Evolutionary conservation across 2,113 vertebrate genomes (phyloP).

Genomic region (Pipra filicauda): DNA sequence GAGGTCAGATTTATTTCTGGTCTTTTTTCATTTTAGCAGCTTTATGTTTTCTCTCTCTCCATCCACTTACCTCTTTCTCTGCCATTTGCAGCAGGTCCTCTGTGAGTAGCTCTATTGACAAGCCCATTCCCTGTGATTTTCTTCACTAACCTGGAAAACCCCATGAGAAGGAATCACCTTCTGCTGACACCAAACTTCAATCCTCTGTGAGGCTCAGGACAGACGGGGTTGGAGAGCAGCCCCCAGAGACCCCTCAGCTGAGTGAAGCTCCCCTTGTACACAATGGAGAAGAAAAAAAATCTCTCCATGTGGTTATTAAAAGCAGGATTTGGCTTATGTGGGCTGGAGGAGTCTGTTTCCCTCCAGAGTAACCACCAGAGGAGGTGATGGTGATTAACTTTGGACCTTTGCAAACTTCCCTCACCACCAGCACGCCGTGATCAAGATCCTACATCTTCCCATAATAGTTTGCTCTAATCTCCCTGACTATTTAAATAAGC

Average conservation of each 20-base stretch:
- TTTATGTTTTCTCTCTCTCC: neutral
- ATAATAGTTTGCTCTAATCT: neutral
- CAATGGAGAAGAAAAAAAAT: neutral
- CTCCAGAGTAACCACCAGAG: neutral
- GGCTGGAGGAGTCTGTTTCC: neutral
- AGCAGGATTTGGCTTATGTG: neutral
- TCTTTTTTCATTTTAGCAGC: constrained; percentile 30
- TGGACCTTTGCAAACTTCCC: neutral
- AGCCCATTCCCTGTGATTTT: neutral
- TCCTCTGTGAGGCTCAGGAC: neutral
- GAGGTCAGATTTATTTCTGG: neutral
- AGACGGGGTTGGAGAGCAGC: neutral
- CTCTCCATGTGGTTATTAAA: neutral
- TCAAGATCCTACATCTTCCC: neutral
- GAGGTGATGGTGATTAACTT: neutral
- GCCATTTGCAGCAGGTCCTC: neutral
- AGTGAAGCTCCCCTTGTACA: neutral
- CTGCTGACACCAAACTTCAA: neutral
- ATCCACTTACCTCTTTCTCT: neutral
- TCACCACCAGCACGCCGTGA: neutral
- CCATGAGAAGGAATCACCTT: neutral
- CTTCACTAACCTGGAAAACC: neutral
- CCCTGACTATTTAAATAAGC: neutral
- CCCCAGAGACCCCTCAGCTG: neutral
- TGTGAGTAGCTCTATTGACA: neutral